Percentiles rank a stretch among this genome's conserved stretches.
Evolutionary conservation across 2,113 vertebrate genomes (phyloP).

Genomic region (Cinclus cinclus): DNA sequence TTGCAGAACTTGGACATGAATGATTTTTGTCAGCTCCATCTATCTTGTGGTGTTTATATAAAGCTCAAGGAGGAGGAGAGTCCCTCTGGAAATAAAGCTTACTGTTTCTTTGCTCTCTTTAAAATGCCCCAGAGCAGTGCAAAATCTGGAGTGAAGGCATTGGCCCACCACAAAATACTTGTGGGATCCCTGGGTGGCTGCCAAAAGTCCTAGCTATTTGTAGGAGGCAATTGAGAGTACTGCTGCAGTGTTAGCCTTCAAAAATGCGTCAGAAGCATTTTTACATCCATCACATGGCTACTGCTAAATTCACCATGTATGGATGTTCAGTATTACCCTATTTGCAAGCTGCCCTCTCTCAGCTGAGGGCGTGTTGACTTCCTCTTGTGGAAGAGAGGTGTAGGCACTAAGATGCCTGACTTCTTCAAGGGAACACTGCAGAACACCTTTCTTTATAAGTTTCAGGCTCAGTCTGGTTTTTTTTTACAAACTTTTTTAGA

Average conservation of each 20-base stretch:
- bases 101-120: background rate
- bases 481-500: background rate
- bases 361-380: background rate
- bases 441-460: background rate
- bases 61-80: background rate
- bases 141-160: background rate
- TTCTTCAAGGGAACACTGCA: background rate
- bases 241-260: conserved; percentile 31
- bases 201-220: conserved; percentile 18
- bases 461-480: background rate
- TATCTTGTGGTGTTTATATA: conserved; percentile 2
- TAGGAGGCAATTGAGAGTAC: background rate
- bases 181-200: conserved; percentile 7
- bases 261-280: conserved; percentile 38
- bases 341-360: background rate
- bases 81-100: conserved; percentile 5
- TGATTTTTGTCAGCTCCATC: background rate
- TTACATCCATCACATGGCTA: background rate
- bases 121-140: background rate
- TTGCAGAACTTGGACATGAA: background rate
- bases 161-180: conserved; percentile 26
- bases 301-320: conserved; percentile 9
- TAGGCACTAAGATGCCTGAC: background rate
- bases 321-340: background rate
- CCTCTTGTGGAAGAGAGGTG: background rate